Evolutionary conservation across 2,888 invertebrate species (phyloP), one percentile per base, ranked within the genome.

Genomic region (Watsonalla cultraria): DNA sequence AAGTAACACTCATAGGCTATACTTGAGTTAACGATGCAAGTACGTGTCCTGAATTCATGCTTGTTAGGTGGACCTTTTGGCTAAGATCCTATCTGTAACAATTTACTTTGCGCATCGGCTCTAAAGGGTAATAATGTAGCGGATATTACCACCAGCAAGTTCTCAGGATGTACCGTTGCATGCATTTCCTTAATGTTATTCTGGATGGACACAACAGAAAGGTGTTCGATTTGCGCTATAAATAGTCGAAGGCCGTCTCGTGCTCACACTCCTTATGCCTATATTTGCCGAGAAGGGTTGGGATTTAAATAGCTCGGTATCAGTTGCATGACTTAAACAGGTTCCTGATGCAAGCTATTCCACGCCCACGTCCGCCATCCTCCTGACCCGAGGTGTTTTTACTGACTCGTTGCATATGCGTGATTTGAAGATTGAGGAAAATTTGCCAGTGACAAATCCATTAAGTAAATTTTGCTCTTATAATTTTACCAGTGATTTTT

Each of bases 261-360:
- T 56, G 62, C 71, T 15, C 37, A 49, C 15, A 15, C 49, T 14
- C 33, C 37, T 67, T 68, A 63, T 66, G 60, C 60, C 57, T 70
- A 64, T 59, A 66, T 70, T 72, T 82, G 80, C 83, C 82, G 77
- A 77, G 78, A 76, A 76, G 68, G 72, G 70, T 65, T 61, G 71
- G 58, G 80, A 72, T 88, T 86, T 84, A 84, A 86, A 87, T 87
- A 86, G 83, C 82, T 76, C 71, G 68, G 78, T 80, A 81, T 76
- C 80, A 82, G 85, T 84, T 87, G 83, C 79, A 83, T 84, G 84
- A 85, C 85, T 84, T 78, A 83, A 89, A 89, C 89, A 84, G 88
- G 89, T 89, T 90, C 78, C 77, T 75, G 72, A 69, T 78, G 72
- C 80, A 76, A 80, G 82, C 76, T 70, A 66, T 68, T 74, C 60